Evolutionary conservation across 1,140 invertebrate genomes (phyloP).

Genomic region (Heliconius himera): DNA sequence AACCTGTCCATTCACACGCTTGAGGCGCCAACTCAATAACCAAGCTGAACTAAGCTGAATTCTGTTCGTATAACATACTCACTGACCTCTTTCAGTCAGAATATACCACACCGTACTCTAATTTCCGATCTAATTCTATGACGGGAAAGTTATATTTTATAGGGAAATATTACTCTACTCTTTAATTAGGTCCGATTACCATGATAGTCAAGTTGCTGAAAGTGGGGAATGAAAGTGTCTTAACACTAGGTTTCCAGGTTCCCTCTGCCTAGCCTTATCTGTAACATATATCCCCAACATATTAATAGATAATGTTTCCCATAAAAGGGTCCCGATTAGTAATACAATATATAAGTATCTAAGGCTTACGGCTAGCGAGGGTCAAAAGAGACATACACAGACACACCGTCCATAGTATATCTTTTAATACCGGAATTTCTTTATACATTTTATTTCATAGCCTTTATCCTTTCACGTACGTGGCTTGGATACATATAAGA

Average conservation of each 20-base stretch:
- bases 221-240: too few species aligned
- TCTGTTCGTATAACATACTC: too few species aligned
- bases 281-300: not conserved
- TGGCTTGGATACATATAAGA: not conserved
- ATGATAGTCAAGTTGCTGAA: too few species aligned
- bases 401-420: not conserved
- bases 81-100: too few species aligned
- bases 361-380: not conserved
- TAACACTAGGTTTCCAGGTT: not conserved
- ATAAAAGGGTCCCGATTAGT: not conserved
- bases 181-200: too few species aligned
- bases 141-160: too few species aligned
- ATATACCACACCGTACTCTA: too few species aligned
- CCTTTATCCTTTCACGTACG: constrained; percentile 7
- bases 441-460: constrained; percentile 6
- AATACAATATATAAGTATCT: not conserved
- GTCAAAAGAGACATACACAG: not conserved
- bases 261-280: not conserved
- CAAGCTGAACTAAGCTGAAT: too few species aligned
- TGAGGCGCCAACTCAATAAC: too few species aligned
- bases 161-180: too few species aligned
- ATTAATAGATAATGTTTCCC: not conserved
- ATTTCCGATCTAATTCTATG: too few species aligned
- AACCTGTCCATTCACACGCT: too few species aligned
- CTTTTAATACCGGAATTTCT: not conserved